A percentile compares a stretch with the other conserved stretches of the same genome.
These are phyloP conservation scores for Cynocephalus volans DNA, from an alignment of 2,113 vertebrate genomes.

Conservation along the genomic window DNA sequence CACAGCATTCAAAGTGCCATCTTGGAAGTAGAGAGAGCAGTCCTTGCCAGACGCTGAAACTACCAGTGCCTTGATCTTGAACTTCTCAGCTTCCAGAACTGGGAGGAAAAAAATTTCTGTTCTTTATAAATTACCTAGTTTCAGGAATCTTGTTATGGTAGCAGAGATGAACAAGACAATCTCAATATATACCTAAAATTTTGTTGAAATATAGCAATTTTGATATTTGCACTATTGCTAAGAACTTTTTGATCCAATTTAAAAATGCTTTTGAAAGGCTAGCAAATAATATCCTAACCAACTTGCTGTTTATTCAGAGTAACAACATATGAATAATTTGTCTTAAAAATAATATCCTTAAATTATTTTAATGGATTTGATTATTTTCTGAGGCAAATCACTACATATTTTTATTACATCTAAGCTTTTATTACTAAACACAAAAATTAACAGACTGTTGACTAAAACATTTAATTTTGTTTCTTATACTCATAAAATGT, in stretches of 20 bases:
- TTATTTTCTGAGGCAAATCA: constrained; percentile 43
- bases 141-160: background rate
- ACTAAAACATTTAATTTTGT: constrained; percentile 53
- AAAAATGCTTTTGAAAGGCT: background rate
- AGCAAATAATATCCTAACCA: background rate
- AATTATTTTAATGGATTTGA: constrained; percentile 48
- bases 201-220: background rate
- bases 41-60: background rate
- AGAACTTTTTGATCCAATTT: background rate
- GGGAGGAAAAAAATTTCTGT: background rate
- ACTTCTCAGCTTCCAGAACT: background rate
- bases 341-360: background rate
- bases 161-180: background rate
- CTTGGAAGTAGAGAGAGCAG: background rate
- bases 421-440: constrained; percentile 54
- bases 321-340: constrained; percentile 26
- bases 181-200: background rate
- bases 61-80: background rate
- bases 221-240: background rate
- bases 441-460: constrained; percentile 34
- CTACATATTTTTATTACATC: constrained; percentile 33
- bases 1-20: background rate
- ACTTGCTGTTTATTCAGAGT: background rate
- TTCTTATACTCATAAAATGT: constrained; percentile 16
- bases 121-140: background rate